phyloP scores from a whole-genome alignment of 2,888 invertebrate genomes.

The Stratiomys singularior region DNA sequence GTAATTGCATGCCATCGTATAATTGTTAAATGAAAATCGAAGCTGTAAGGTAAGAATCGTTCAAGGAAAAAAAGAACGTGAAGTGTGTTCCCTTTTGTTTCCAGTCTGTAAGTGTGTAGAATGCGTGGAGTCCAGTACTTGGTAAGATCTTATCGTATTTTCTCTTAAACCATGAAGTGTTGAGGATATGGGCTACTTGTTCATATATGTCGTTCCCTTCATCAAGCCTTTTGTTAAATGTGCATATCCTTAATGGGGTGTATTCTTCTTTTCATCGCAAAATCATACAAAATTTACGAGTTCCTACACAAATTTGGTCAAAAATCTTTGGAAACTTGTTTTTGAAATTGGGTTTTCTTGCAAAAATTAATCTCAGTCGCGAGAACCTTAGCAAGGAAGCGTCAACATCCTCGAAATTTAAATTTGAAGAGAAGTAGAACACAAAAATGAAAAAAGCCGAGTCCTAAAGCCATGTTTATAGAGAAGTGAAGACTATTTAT shows the following conservation, averaged over 20 bases:
- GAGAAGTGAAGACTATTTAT: too few species aligned
- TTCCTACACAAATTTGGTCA: too few species aligned
- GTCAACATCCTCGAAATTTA: too few species aligned
- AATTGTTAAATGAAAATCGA: neutral
- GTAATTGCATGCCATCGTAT: conserved; percentile 2
- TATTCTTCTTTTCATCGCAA: neutral
- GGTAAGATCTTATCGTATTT: neutral
- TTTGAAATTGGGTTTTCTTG: too few species aligned
- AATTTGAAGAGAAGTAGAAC: too few species aligned
- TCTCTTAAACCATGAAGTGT: neutral
- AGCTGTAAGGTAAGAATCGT: neutral
- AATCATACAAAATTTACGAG: too few species aligned
- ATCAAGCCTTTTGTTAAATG: neutral
- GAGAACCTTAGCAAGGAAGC: too few species aligned
- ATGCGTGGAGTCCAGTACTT: neutral
- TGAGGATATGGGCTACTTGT: conserved; percentile 18
- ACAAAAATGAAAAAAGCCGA: too few species aligned
- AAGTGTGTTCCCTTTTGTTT: neutral
- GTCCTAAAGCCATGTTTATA: too few species aligned
- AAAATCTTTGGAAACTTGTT: too few species aligned
- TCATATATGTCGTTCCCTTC: neutral
- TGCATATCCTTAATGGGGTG: neutral
- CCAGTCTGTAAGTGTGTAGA: neutral
- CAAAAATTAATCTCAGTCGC: too few species aligned
- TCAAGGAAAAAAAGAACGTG: neutral